Evolutionary conservation across 2,113 vertebrate species (phyloP), one percentile per base, ranked within the genome.

Genomic region (Bagarius yarrelli): DNA sequence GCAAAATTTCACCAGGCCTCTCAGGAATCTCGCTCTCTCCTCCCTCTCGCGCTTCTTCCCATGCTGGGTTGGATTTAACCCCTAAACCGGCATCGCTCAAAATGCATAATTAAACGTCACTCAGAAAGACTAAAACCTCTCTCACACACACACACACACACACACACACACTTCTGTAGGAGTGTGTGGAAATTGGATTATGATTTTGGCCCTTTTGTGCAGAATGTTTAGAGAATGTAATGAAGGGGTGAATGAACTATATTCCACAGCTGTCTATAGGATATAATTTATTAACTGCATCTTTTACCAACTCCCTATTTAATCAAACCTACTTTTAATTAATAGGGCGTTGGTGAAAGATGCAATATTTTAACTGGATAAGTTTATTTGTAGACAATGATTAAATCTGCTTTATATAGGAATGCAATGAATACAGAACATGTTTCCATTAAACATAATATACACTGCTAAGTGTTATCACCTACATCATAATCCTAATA

Each of bases 1-100:
- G 89, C 91, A 91, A 92, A 91, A 95, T 94, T 93, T 94, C 90
- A 88, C 90, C 91, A 86, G 92, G 90, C 90, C 89, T 90, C 84
- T 92, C 90, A 89, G 89, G 93, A 93, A 93, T 92, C 92, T 92
- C 91, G 86, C 92, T 91, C 91, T 89, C 89, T 92, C 85, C 88
- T 89, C 86, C 87, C 88, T 90, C 84, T 82, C 83, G 86, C 66
- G 52, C 59, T 64, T 30, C 25, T 60, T 78, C 81, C 57, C 80
- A 79, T 47, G 55, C 70, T 50, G 63, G 60, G 34, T 3, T 27
- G 27, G 25, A 57, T 76, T 14, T 69, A 60, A 81, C 61, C 64
- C 53, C 66, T 66, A 70, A 81, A 73, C 79, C 21, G 44, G 57
- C 69, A 59, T 80, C 57, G 23, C 50, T 53, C 34, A 27, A 57